These are phyloP conservation scores for Lasioglossum vierecki DNA, from an alignment of 2,888 invertebrate genomes.

Conservation along the genomic window DNA sequence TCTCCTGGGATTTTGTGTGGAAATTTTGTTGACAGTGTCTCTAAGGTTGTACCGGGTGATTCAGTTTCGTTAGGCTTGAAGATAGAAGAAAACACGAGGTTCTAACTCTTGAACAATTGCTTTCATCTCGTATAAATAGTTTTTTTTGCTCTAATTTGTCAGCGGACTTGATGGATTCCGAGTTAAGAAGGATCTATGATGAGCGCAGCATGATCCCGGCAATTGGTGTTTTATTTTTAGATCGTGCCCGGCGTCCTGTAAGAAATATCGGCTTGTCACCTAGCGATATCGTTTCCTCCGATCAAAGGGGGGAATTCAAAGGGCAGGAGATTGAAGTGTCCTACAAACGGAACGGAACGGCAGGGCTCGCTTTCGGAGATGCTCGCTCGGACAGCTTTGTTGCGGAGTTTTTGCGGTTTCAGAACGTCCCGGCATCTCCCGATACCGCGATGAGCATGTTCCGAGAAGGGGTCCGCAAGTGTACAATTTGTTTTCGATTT, in stretches of 20 bases:
- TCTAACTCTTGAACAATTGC: too few relatives aligned
- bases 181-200: not conserved
- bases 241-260: not conserved
- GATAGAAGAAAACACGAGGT: too few relatives aligned
- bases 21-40: too few relatives aligned
- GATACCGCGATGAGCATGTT: not conserved
- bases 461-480: not conserved
- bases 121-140: not conserved
- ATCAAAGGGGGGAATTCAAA: conserved; percentile 41
- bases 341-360: conserved; percentile 36
- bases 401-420: not conserved
- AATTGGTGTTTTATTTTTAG: conserved; percentile 14
- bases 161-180: not conserved
- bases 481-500: conserved; percentile 12
- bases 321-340: conserved; percentile 57
- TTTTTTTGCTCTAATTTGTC: not conserved
- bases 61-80: too few relatives aligned
- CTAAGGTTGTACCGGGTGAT: too few relatives aligned
- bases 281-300: conserved; percentile 21
- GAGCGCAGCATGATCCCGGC: not conserved
- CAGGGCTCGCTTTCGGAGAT: not conserved
- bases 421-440: not conserved
- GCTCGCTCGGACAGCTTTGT: conserved; percentile 28
- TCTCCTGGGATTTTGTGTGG: too few relatives aligned
- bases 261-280: conserved; percentile 23